A percentile compares a stretch with the other conserved stretches of the same genome.
Evolutionary conservation across 2,113 vertebrate genomes (phyloP).

Genomic region (Oncorhynchus masou): DNA sequence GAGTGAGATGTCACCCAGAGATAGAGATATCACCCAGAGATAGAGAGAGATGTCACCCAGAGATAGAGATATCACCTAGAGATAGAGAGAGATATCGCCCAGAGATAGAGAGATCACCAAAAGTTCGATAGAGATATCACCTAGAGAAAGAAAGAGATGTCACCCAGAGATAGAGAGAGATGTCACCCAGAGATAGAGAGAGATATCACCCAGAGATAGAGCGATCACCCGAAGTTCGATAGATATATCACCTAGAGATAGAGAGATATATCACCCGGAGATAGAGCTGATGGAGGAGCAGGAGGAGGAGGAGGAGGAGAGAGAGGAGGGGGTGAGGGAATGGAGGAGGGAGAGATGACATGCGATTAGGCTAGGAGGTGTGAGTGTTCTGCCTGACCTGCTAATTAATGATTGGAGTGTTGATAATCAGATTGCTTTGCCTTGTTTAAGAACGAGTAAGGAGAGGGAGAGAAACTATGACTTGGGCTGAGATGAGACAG

Average conservation of each 20-base stretch:
- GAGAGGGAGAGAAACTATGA: not conserved
- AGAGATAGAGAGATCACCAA: no score
- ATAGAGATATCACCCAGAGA: no score
- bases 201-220: no score
- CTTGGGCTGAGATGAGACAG: no score
- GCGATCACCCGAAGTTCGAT: no score
- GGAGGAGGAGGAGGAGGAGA: not conserved
- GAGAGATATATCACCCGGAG: not conserved
- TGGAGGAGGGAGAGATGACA: not conserved
- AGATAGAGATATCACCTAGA: not conserved
- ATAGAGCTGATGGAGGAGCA: not conserved
- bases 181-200: no score
- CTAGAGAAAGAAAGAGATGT: no score
- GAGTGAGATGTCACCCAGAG: no score
- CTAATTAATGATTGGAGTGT: slow-evolving; percentile 66
- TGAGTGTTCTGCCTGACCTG: slow-evolving; percentile 69
- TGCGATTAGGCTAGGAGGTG: not conserved
- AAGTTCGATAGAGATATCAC: no score
- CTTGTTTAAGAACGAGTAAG: slow-evolving; percentile 50
- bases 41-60: no score
- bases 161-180: not conserved
- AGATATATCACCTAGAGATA: no score
- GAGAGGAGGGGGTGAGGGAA: not conserved
- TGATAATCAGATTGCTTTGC: slow-evolving; percentile 64
- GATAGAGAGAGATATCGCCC: no score